phyloP scores from a whole-genome alignment of 2,797 vertebrate genomes.

The Holocentrus rufus region DNA sequence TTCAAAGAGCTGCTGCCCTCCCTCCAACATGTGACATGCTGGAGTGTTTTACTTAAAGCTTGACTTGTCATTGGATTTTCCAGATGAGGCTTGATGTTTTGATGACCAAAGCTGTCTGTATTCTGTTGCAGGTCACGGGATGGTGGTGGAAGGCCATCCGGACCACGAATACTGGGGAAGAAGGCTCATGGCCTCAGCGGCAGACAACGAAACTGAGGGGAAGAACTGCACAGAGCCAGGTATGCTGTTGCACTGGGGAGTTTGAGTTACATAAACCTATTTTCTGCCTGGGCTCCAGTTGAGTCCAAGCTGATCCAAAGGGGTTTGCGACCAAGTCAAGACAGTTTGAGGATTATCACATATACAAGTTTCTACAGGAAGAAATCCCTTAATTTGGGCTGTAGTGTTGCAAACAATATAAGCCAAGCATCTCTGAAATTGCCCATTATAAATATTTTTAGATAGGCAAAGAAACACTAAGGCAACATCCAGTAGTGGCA shows the following conservation, averaged over 20 bases:
- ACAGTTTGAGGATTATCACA: background rate
- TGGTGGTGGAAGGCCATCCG: constrained; percentile 72
- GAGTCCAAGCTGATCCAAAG: background rate
- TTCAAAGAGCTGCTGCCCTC: too few species aligned
- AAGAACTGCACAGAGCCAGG: constrained; percentile 84
- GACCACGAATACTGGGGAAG: constrained; percentile 77
- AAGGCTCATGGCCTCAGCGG: constrained; percentile 75
- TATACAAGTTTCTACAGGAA: background rate
- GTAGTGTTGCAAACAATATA: background rate
- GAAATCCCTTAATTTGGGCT: background rate
- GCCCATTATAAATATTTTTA: too few species aligned
- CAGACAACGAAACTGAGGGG: constrained; percentile 70
- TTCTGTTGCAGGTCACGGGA: constrained; percentile 79
- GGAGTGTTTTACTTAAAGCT: too few species aligned
- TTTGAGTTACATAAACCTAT: background rate
- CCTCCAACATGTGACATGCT: background rate
- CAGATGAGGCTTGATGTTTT: background rate
- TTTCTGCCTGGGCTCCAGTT: background rate
- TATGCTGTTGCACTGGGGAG: constrained; percentile 51
- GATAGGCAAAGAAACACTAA: too few species aligned
- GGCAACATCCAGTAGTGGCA: too few species aligned
- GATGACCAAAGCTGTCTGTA: constrained; percentile 2
- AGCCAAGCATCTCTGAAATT: too few species aligned
- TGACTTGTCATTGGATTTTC: background rate
- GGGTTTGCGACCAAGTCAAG: too few species aligned